Base-by-base conservation (phyloP, 2,797 vertebrate genomes). In the Cottoperca gobio region DNA sequence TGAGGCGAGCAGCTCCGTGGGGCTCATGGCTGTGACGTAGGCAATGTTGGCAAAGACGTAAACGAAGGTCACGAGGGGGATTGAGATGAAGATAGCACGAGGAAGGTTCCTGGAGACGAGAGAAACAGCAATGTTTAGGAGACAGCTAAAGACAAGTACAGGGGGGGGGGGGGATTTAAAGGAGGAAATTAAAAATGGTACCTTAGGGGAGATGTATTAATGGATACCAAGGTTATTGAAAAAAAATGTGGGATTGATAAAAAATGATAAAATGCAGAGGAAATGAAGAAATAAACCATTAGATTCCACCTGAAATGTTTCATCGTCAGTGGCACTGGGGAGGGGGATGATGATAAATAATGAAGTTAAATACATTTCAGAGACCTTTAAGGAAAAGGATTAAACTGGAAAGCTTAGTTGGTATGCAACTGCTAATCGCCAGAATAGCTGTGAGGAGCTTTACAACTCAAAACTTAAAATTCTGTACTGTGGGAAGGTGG, bases 31-130 rank as follows among this genome's bases (percentile, higher is more conserved):
- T 2, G 97, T 98, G 91, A 98, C 94, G 66, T 98, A 98, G 78
- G 97, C 97, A 33, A 98, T 95, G 92, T 98, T 98, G 83, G 97
- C 97, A 55, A 97, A 97, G 90, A 98, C 97, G 73, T 97, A 98
- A 3, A 98, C 96, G 46, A 98, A 97, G 31, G 97, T 98, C 86
- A 98, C 97, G 40, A 98, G 93, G 49, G 97, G 97, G 91, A 98
- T 97, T 91, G 97, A 98, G 92, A 98, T 98, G 92, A 95, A 98
- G 92, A 98, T 98, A 88, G 97, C 97, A 9, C 97, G 96, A 19
- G 97, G 97, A 73, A 98, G 96, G 82, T 98, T 98, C 89, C 97
- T 98, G 93, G 39, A 72, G 23, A 71, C 1, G 31, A 58, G 0
- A 68, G 6, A 67, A 43, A 28, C 26, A 24, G 23, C 9, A 24